Evolutionary conservation across 2,888 invertebrate species (phyloP).

Genomic region (Drosophila parthenogenetica): DNA sequence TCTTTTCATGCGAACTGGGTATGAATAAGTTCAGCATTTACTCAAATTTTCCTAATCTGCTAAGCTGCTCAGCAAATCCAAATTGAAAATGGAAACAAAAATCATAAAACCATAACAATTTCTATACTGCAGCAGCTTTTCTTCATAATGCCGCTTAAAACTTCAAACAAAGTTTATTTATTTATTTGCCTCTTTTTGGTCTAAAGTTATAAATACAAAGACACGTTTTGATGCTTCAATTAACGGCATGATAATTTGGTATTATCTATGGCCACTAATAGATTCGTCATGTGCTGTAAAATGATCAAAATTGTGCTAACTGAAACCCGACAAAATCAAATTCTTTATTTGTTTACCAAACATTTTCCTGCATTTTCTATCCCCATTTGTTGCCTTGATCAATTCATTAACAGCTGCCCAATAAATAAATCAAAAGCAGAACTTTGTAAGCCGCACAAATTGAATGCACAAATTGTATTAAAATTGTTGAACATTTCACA

Average conservation of each 20-base stretch:
- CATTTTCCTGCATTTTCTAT: slow-evolving; percentile 24
- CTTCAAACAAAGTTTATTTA: slow-evolving; percentile 8
- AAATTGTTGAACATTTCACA: slow-evolving; percentile 40
- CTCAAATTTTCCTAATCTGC: background rate
- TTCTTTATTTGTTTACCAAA: slow-evolving; percentile 23
- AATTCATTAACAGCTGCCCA: slow-evolving; percentile 55
- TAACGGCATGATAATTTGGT: slow-evolving; percentile 55
- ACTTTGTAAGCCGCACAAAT: slow-evolving; percentile 42
- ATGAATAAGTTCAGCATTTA: background rate
- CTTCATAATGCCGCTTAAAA: slow-evolving; percentile 7
- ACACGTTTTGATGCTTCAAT: slow-evolving; percentile 16
- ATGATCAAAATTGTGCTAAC: slow-evolving; percentile 43
- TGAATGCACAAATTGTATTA: slow-evolving; percentile 2
- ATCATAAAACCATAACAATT: background rate
- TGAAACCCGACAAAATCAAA: background rate
- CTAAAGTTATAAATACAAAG: slow-evolving; percentile 25
- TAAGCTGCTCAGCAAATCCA: background rate
- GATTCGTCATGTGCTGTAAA: slow-evolving; percentile 66
- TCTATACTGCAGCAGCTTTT: slow-evolving; percentile 1
- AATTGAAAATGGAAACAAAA: slow-evolving; percentile 1
- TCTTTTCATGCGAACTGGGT: background rate
- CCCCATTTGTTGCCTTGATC: slow-evolving; percentile 18
- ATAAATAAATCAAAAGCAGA: slow-evolving; percentile 63
- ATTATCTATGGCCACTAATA: slow-evolving; percentile 70
- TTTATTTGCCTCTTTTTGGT: background rate